Base-by-base conservation (phyloP, 2,113 vertebrate species). In the Melospiza georgiana region DNA sequence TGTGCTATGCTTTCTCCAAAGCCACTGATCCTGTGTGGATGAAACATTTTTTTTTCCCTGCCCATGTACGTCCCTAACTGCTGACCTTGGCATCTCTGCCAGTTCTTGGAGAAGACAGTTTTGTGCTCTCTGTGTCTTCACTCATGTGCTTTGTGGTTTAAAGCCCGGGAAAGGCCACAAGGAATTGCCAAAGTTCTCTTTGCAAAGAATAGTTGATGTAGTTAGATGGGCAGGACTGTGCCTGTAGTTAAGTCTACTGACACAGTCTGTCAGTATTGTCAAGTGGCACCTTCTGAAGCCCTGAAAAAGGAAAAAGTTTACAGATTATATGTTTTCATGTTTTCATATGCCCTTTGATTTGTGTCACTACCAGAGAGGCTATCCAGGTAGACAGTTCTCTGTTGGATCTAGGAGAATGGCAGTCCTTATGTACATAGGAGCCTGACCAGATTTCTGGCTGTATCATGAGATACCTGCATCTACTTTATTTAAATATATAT, bases 401-500 rank as follows among this genome's bases (percentile, higher is more conserved):
- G 19, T 27, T 83, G 16, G 14, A 48, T 63, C 58, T 80, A 67
- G 76, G 33, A 49, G 41, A 77, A 84, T 39, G 48, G 9, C 5
- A 78, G 4, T 67, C 14, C 19, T 85, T 90, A 19, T 2, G 1
- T 69, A 8, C 48, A 12, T 46, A 73, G n/a, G 48, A 97, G 13
- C 88, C 97, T 97, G 96, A 97, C 90, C 96, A 96, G 96, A 94
- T 97, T 97, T 97, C 95, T 97, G 93, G 87, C 93, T 93, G n/a
- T 71, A 72, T 94, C 74, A 30, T 77, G 25, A 77, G 28, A 88
- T 48, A 65, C 17, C 35, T 68, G 7, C 37, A 75, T 66, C 37
- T 87, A 48, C 14, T 39, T 82, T 75, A 43, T 37, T 75, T 43
- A n/a, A 62, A 52, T 30, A 33, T 51, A 33, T 49, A 49, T 49